Conservation (phyloP, 1,140 invertebrate species). For the Hypothenemus hampei region DNA sequence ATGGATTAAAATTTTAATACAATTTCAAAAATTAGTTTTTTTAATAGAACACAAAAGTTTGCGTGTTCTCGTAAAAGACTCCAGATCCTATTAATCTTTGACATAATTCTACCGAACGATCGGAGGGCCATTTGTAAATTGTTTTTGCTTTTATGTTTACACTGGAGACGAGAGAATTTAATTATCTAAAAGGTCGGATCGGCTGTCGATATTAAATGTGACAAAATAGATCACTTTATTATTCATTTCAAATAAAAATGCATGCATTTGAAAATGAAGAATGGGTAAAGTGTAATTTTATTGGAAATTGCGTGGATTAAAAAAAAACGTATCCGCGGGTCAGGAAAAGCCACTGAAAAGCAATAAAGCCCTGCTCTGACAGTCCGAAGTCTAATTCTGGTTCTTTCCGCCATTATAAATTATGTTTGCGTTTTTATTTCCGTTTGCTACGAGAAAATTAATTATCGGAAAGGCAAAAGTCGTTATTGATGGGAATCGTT, state of each 20-base stretch:
- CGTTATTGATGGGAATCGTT: conserved; percentile 10
- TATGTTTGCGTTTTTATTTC: conserved; percentile 14
- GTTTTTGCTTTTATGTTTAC: not conserved
- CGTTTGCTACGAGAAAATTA: conserved; percentile 7
- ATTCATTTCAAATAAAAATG: not conserved
- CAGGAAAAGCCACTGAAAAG: not conserved
- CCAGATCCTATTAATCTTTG: too few species aligned
- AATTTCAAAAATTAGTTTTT: too few species aligned
- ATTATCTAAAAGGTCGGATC: not conserved
- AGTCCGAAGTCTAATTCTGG: conserved; percentile 8
- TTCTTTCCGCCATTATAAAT: conserved; percentile 7
- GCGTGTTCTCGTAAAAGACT: too few species aligned
- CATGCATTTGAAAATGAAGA: too few species aligned
- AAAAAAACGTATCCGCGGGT: not conserved
- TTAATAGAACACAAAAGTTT: too few species aligned
- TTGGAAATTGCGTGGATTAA: not conserved
- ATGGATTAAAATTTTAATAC: not conserved
- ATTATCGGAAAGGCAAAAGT: conserved; percentile 15
- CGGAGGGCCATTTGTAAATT: too few species aligned
- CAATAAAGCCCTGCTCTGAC: conserved; percentile 8
- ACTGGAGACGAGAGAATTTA: not conserved
- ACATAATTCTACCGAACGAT: too few species aligned
- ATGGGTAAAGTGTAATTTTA: not conserved
- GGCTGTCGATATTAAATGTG: not conserved
- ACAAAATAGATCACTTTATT: conserved; percentile 1